Base-by-base conservation (phyloP, 2,888 invertebrate species). In the Macrophya annulata region DNA sequence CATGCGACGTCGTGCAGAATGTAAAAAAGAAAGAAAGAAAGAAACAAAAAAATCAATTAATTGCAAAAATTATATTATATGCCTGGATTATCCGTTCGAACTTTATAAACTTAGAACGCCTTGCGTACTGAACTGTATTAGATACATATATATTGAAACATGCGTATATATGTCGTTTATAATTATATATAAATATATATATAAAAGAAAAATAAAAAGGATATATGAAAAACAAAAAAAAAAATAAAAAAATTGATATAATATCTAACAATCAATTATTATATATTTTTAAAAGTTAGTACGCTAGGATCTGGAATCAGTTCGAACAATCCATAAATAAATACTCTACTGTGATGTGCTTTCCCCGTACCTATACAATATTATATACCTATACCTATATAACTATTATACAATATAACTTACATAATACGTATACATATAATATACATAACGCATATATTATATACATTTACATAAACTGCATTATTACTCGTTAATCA, bases 281-380 rank as follows among this genome's bases (percentile, higher is more conserved):
- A 31, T 77, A 77, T 77, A 48, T 74, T 76, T 21, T 76, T 25
- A 25, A 84, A 72, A 31, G 37, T 71, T 40, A 48, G 43, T 76
- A 31, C 84, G 84, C 84, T 43, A 45, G 84, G 65, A 79, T 85
- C 65, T 37, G 37, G 37, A 17, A 37, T 62, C 65, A 51, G 45
- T 79, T 85, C 77, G 77, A 85, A 85, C 85, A 77, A 77, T 77
- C 85, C 77, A 55, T 77, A 48, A 12, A 48, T 48, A 48, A 12
- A 25, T 68, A 77, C 51, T 62, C 62, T 77, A 85, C 85, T 85
- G 85, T 85, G 85, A 85, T 85, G 85, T 85, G 85, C 85, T 85
- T 85, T 85, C 45, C 85, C 77, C 74, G 85, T 85, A 76, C 65
- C 25, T 51, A 43, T 72, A 17, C 15, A 4, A n/a, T 65, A 4